Conservation (phyloP, 2,113 vertebrate species). For the Neoarius graeffei region DNA sequence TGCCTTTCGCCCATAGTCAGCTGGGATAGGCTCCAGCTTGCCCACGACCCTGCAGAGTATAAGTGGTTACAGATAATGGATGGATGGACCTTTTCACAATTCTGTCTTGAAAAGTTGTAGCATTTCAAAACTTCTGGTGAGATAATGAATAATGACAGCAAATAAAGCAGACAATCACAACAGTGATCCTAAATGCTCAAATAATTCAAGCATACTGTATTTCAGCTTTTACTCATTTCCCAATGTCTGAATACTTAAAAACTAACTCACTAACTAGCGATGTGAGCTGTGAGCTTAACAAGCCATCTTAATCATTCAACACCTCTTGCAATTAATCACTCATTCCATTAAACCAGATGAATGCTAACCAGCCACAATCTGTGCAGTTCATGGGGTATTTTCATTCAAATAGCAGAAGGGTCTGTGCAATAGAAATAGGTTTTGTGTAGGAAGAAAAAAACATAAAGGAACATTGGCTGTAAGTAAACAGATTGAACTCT, state of each 20-base stretch:
- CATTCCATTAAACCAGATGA: not conserved
- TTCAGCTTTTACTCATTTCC: not conserved
- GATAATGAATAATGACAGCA: too few relatives aligned
- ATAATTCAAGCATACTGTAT: not conserved
- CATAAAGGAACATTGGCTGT: not conserved
- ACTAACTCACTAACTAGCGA: too few relatives aligned
- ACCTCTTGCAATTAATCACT: not conserved
- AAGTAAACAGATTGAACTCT: not conserved
- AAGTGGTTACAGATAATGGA: too few relatives aligned
- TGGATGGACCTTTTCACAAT: not conserved
- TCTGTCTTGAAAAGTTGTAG: not conserved
- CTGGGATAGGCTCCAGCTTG: too few relatives aligned
- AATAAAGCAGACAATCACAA: too few relatives aligned
- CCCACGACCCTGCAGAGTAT: too few relatives aligned
- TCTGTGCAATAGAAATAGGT: not conserved
- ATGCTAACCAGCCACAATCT: not conserved
- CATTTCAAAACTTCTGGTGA: not conserved
- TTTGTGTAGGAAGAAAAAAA: not conserved
- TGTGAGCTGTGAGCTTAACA: not conserved
- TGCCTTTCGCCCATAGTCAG: too few relatives aligned
- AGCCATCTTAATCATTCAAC: not conserved
- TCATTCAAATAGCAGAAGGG: not conserved
- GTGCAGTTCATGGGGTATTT: not conserved
- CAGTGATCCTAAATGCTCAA: too few relatives aligned
- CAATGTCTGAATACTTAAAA: not conserved